These are phyloP conservation scores for Hafferia zeledoni DNA, from an alignment of 2,797 vertebrate genomes.

Conservation along the genomic window DNA sequence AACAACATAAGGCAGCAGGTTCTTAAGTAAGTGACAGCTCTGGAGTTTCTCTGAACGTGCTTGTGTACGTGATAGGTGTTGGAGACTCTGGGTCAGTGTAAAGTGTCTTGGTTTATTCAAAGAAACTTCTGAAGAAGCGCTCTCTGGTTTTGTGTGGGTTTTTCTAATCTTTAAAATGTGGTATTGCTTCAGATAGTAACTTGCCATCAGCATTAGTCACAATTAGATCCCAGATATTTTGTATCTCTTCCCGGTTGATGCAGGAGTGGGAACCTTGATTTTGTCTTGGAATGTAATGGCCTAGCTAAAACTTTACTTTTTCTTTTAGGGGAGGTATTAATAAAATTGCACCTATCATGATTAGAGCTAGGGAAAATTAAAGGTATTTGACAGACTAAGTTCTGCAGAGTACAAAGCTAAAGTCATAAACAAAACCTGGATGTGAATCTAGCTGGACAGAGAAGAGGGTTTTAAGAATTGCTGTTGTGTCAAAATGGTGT, in stretches of 20 bases:
- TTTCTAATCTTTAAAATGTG: accelerated
- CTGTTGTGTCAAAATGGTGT: background rate
- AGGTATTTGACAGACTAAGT: background rate
- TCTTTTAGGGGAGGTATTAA: background rate
- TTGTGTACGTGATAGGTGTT: accelerated
- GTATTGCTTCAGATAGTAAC: background rate
- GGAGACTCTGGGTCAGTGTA: background rate
- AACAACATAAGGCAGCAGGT: constrained; percentile 98
- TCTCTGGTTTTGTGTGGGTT: background rate
- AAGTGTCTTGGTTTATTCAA: background rate
- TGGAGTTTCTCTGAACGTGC: accelerated
- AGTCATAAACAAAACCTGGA: background rate
- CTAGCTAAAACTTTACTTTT: background rate
- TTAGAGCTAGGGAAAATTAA: background rate
- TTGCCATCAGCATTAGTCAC: accelerated
- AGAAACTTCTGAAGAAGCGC: background rate
- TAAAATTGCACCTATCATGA: accelerated
- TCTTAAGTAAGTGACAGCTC: constrained; percentile 87
- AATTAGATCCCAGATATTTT: background rate
- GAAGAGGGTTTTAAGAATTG: background rate
- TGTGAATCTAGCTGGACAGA: background rate
- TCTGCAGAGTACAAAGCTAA: background rate
- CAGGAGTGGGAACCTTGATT: background rate
- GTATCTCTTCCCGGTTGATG: background rate
- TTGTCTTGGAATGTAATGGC: background rate